phyloP scores from a whole-genome alignment of 2,113 vertebrate genomes.

The Otocyon megalotis region DNA sequence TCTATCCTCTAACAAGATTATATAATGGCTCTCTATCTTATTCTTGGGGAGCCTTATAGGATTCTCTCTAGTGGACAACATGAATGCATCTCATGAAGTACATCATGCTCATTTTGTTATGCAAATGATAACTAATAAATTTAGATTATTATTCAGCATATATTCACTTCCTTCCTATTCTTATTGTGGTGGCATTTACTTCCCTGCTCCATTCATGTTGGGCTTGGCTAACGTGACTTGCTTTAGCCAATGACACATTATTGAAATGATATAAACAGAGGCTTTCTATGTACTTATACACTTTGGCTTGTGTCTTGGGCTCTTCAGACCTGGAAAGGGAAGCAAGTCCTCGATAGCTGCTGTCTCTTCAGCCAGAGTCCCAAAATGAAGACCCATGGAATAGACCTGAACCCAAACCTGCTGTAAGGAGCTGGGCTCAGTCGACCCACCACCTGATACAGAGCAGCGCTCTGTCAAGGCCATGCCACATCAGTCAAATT shows the following conservation, averaged over 20 bases:
- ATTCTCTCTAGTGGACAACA: neutral
- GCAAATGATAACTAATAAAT: neutral
- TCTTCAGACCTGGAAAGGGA: neutral
- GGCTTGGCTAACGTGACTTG: neutral
- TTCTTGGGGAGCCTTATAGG: neutral
- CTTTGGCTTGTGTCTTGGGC: neutral
- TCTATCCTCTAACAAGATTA: neutral
- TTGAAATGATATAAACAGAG: neutral
- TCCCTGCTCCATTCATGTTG: neutral
- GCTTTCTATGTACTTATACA: neutral
- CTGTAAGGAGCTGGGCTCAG: neutral
- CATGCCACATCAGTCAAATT: neutral
- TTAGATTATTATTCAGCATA: neutral
- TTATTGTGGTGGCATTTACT: neutral
- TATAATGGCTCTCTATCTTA: neutral
- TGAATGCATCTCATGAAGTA: neutral
- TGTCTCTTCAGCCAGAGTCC: neutral
- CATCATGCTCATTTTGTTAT: neutral
- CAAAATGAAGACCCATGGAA: neutral
- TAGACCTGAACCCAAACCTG: neutral
- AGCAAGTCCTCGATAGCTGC: neutral
- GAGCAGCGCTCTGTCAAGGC: neutral
- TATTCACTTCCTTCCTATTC: neutral
- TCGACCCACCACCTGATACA: neutral
- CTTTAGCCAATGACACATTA: neutral